phyloP scores from a whole-genome alignment of 2,797 vertebrate genomes.

The Gallinago stenura region DNA sequence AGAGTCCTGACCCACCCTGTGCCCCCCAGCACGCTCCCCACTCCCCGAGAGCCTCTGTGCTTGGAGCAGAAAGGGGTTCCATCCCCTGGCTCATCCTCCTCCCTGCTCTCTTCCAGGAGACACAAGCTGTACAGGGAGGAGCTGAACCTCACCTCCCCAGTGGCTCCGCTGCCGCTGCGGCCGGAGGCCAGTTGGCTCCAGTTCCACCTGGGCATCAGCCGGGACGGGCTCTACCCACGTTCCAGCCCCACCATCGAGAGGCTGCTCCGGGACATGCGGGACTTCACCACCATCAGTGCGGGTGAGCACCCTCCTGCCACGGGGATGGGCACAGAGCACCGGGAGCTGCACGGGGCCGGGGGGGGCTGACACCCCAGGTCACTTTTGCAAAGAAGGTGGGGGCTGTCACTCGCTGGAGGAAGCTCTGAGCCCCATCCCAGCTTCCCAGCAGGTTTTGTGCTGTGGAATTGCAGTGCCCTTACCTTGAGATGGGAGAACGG shows the following conservation, averaged over 20 bases:
- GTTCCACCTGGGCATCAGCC: constrained; percentile 92
- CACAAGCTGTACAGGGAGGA: constrained; percentile 69
- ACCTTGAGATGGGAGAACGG: not conserved
- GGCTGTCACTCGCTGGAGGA: fast-evolving
- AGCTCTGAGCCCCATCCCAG: not conserved
- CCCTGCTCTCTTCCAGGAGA: constrained; percentile 51
- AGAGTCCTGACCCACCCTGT: fast-evolving
- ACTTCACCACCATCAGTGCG: constrained; percentile 81
- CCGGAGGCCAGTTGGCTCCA: constrained; percentile 89
- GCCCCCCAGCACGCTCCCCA: not conserved
- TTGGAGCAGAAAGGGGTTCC: fast-evolving
- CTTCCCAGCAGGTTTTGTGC: not conserved
- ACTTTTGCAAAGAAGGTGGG: too few relatives aligned
- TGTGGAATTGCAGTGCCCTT: fast-evolving
- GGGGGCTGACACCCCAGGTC: not conserved
- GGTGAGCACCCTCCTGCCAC: constrained; percentile 75
- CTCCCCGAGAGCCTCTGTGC: not conserved
- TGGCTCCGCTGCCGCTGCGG: constrained; percentile 69
- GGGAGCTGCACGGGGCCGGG: too few relatives aligned
- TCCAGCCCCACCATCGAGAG: constrained; percentile 77
- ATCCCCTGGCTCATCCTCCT: fast-evolving
- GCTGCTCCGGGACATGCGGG: constrained; percentile 86
- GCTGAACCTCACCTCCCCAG: constrained; percentile 62
- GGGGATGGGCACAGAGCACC: fast-evolving
- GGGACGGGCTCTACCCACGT: constrained; percentile 87